Evolutionary conservation across 2,888 invertebrate species (phyloP).

Genomic region (Harpalus rubripes): DNA sequence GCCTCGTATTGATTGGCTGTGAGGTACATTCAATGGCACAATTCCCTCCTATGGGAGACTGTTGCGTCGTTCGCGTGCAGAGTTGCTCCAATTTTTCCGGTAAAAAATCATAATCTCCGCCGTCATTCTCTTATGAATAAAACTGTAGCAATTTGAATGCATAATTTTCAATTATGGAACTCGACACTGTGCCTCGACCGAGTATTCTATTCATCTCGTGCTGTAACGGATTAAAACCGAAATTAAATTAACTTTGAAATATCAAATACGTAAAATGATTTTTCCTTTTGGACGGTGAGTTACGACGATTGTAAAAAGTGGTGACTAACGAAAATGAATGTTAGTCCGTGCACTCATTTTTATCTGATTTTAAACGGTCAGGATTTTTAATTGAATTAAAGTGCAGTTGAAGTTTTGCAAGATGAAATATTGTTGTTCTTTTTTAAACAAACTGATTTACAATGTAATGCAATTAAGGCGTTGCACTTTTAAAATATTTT

Average conservation of each 20-base stretch:
- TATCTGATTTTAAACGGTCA: constrained; percentile 39
- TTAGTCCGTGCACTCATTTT: background rate
- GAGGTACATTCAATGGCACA: background rate
- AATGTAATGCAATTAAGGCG: background rate
- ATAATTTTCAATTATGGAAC: constrained; percentile 73
- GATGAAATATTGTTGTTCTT: background rate
- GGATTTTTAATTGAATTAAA: constrained; percentile 11
- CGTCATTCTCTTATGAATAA: constrained; percentile 73
- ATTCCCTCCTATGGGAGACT: background rate
- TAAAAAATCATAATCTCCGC: constrained; percentile 71
- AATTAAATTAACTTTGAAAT: constrained; percentile 67
- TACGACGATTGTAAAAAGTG: constrained; percentile 19
- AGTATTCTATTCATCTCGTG: constrained; percentile 62
- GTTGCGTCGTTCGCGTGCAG: constrained; percentile 44
- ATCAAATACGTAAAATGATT: constrained; percentile 64
- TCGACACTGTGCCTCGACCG: constrained; percentile 13
- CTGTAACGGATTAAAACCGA: constrained; percentile 63
- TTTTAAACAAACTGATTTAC: constrained; percentile 1
- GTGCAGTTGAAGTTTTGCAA: background rate
- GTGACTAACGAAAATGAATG: constrained; percentile 42
- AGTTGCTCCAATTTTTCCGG: constrained; percentile 52
- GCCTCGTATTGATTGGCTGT: constrained; percentile 16
- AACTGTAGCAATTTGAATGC: constrained; percentile 72
- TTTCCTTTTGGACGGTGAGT: constrained; percentile 37
- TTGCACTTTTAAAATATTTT: background rate